phyloP scores from a whole-genome alignment of 1,140 invertebrate genomes.

The Pseudomyrmex flavicornis region DNA sequence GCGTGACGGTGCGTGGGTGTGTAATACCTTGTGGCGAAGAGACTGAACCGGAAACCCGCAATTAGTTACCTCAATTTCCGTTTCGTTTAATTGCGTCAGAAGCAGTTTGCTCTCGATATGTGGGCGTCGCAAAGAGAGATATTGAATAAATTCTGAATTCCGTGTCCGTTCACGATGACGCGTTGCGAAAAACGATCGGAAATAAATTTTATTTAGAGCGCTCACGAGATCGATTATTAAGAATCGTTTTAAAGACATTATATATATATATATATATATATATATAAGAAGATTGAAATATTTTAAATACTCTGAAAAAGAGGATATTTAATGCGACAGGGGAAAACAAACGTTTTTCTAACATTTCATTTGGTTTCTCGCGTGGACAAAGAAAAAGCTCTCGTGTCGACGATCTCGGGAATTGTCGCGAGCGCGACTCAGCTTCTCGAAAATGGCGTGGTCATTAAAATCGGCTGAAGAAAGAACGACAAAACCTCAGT shows the following conservation, averaged over 20 bases:
- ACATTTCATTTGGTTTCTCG: neutral
- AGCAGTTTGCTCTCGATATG: neutral
- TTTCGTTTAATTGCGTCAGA: conserved; percentile 62
- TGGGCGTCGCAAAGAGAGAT: conserved; percentile 11
- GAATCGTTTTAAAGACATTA: neutral
- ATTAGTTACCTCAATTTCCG: conserved; percentile 65
- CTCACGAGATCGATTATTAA: no score
- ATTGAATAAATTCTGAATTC: conserved; percentile 58
- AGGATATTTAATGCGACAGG: no score
- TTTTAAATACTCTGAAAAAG: neutral
- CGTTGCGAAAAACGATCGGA: neutral
- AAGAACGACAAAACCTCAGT: conserved; percentile 62
- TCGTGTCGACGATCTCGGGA: neutral
- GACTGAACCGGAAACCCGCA: conserved; percentile 53
- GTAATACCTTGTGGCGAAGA: conserved; percentile 25
- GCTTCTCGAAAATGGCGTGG: neutral
- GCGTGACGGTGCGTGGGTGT: neutral
- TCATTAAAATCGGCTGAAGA: conserved; percentile 65
- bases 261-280: no score
- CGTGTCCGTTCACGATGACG: no score
- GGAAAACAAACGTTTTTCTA: neutral
- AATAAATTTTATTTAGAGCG: no score
- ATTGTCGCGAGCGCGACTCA: neutral
- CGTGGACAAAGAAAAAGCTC: neutral
- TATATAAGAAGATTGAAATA: neutral